These are phyloP conservation scores for Brachionus rubens DNA, from an alignment of 1,140 invertebrate genomes.

Conservation along the genomic window DNA sequence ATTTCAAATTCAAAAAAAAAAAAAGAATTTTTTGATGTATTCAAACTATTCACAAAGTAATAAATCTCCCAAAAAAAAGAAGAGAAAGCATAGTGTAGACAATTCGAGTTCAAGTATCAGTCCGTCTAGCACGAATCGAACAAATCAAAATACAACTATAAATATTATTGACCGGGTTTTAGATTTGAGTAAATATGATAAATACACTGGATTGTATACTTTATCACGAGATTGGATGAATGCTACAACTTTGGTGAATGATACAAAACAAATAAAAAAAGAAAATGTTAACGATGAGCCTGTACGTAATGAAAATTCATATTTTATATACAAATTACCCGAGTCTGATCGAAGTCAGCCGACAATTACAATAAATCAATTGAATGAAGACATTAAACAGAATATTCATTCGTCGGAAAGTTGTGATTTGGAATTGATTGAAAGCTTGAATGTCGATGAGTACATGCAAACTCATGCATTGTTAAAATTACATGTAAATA, in stretches of 20 bases:
- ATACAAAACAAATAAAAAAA: constrained; percentile 7
- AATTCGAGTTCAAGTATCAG: not conserved
- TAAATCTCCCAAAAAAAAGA: constrained; percentile 12
- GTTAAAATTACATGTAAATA: constrained; percentile 27
- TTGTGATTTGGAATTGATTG: constrained; percentile 6
- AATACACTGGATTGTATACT: constrained; percentile 20
- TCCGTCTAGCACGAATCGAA: not conserved
- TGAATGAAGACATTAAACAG: not conserved
- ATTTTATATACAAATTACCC: constrained; percentile 1
- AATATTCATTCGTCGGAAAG: not conserved
- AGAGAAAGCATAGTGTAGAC: constrained; percentile 25
- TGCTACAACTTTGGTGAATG: not conserved
- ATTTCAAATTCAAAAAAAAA: too few species aligned
- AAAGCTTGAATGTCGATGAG: constrained; percentile 16
- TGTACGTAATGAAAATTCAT: not conserved
- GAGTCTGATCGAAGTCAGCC: not conserved
- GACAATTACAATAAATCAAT: not conserved
- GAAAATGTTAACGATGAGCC: not conserved
- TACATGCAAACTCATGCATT: constrained; percentile 12
- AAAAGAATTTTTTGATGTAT: too few species aligned
- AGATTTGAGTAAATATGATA: constrained; percentile 28
- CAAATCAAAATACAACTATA: not conserved
- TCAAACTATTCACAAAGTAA: too few species aligned
- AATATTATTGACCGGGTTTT: constrained; percentile 37
- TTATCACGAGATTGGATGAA: constrained; percentile 31